Percentiles rank a stretch among this genome's conserved stretches.
These are phyloP conservation scores for Rhombomys opimus DNA, from an alignment of 2,113 vertebrate genomes.

Conservation along the genomic window DNA sequence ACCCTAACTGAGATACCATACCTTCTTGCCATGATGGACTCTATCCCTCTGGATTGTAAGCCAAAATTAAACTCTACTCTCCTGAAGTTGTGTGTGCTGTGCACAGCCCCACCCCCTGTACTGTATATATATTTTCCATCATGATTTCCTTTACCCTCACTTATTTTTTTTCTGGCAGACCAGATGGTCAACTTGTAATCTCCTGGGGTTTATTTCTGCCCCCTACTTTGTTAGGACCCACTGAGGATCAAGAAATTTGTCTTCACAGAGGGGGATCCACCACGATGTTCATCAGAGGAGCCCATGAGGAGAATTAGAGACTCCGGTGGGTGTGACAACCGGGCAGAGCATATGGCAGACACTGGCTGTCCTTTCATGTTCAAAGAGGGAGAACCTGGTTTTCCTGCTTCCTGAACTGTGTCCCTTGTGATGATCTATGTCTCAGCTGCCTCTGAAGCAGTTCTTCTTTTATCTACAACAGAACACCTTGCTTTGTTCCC, in stretches of 20 bases:
- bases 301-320: not conserved
- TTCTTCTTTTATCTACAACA: conserved; percentile 29
- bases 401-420: conserved; percentile 17
- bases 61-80: not conserved
- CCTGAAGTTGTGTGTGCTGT: not conserved
- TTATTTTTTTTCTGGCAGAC: not conserved
- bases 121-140: not conserved
- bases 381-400: not conserved
- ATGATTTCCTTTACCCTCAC: not conserved
- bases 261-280: not conserved
- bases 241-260: not conserved
- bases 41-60: not conserved
- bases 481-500: not conserved
- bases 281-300: not conserved
- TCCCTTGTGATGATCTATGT: not conserved
- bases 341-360: not conserved
- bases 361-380: conserved; percentile 31
- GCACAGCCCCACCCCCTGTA: too few relatives aligned
- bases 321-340: not conserved
- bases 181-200: not conserved
- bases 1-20: not conserved
- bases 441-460: conserved; percentile 16
- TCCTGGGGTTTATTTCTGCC: not conserved
- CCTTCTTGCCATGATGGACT: not conserved
- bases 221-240: not conserved